Evolutionary conservation across 2,113 vertebrate species (phyloP).

Genomic region (Nycticryphes semicollaris): DNA sequence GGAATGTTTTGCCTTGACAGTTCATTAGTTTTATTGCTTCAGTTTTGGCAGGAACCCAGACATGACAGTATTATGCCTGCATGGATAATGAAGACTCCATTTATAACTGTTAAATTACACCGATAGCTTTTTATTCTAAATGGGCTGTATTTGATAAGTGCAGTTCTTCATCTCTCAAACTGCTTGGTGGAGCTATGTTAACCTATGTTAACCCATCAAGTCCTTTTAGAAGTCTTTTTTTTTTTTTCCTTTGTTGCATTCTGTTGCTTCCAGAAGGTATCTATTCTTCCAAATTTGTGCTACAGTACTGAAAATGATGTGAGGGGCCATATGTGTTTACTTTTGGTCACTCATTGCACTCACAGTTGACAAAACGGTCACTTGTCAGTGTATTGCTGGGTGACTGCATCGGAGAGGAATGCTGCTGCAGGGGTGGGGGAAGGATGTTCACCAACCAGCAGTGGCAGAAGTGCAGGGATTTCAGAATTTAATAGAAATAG

Average conservation of each 20-base stretch:
- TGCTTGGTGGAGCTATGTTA: neutral
- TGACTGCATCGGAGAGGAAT: slow-evolving; percentile 13
- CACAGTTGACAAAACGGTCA: neutral
- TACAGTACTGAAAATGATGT: neutral
- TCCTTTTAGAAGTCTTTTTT: neutral
- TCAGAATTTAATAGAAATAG: neutral
- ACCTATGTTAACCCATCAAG: neutral
- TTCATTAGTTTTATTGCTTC: slow-evolving; percentile 27
- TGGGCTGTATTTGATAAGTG: neutral
- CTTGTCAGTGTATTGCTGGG: neutral
- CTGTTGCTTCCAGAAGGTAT: neutral
- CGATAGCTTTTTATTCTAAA: neutral
- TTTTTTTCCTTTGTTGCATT: neutral
- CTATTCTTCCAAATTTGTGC: neutral
- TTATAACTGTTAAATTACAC: slow-evolving; percentile 24
- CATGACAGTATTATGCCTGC: neutral
- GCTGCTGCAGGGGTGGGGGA: neutral
- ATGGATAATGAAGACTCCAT: neutral
- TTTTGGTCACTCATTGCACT: neutral
- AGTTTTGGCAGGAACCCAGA: slow-evolving; percentile 4
- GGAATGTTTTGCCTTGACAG: slow-evolving; percentile 28
- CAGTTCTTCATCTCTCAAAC: neutral
- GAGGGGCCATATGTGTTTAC: neutral
- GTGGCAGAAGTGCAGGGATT: neutral
- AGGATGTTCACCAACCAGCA: neutral